Evolutionary conservation across 1,140 invertebrate species (phyloP).

Genomic region (Meloidogyne floridensis): DNA sequence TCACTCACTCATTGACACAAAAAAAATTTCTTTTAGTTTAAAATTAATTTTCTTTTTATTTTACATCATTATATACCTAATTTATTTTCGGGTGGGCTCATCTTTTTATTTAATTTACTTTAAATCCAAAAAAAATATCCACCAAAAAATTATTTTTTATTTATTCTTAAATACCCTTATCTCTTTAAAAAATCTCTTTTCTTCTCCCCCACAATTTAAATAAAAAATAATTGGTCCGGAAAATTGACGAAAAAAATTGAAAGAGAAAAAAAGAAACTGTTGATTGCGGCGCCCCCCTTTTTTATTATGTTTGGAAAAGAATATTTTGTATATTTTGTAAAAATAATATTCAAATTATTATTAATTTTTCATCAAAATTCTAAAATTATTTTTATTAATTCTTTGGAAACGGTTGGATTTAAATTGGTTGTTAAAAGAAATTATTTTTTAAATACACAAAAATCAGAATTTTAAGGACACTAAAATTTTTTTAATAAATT

Average conservation of each 20-base stretch:
- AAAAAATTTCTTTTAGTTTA: background rate
- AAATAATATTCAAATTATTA: background rate
- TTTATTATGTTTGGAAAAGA: background rate
- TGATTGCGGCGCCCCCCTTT: background rate
- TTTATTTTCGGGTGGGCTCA: background rate
- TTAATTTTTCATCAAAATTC: constrained; percentile 1
- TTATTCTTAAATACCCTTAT: too few species aligned
- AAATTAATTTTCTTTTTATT: background rate
- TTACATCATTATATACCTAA: background rate
- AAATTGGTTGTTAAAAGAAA: background rate
- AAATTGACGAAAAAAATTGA: background rate
- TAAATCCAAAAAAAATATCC: too few species aligned
- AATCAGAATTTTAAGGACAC: background rate
- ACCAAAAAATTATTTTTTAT: too few species aligned
- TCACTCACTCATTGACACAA: background rate
- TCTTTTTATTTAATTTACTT: too few species aligned
- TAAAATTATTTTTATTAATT: background rate
- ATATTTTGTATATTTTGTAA: background rate
- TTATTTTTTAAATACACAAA: background rate
- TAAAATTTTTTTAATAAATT: background rate
- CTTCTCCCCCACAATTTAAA: background rate
- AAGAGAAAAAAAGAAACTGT: background rate
- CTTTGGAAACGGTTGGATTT: background rate
- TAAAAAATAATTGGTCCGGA: constrained; percentile 4
- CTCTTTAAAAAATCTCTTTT: too few species aligned